Base-by-base conservation (phyloP, 1,140 invertebrate genomes). In the Apis florea region DNA sequence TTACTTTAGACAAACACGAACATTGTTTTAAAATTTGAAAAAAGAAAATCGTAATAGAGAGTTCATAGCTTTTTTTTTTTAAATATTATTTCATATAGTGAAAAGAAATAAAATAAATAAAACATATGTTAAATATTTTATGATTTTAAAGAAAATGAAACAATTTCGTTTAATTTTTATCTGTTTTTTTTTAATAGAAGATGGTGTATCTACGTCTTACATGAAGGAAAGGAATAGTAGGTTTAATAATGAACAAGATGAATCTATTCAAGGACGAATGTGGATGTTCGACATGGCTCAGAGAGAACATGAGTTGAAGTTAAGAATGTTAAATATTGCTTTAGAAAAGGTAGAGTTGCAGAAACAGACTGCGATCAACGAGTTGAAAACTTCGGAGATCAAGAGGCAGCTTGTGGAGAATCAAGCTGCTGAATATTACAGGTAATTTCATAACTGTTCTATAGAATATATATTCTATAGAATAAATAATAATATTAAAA, bases 231-330 rank as follows among this genome's bases (percentile, higher is more conserved):
- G 59, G 21, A 77, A 54, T 26, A 49, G 53, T 12, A 54, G 19
- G 1, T 13, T 31, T 1, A 8, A 1, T 1, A 4, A 9, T 12
- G 75, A 79, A 15, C 68, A 59, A 19, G 72, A 80, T 11, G 82
- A 82, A 8, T 61, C 53, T 40, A 47, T 19, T 66, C 79, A 79
- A 24, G 63, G 68, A 9, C 40, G 81, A 0, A 73, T 24, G n/a
- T 88, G 88, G 88, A 79, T 84, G 31, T 83, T 83, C 69, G 87
- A 87, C 13, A 66, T 77, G 0, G 72, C 85, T 15, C 81, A 85
- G 47, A 80, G 81, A n/a, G 89, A 90, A 26, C 90, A 87, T 24
- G 83, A 89, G 58, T 54, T 90, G 11, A 90, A 86, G 56, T n/a
- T 90, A 11, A 68, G 71, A 31, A 84, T 86, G 67, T n/a, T 90